phyloP scores from a whole-genome alignment of 2,888 invertebrate genomes.

The Lasioglossum figueresi region DNA sequence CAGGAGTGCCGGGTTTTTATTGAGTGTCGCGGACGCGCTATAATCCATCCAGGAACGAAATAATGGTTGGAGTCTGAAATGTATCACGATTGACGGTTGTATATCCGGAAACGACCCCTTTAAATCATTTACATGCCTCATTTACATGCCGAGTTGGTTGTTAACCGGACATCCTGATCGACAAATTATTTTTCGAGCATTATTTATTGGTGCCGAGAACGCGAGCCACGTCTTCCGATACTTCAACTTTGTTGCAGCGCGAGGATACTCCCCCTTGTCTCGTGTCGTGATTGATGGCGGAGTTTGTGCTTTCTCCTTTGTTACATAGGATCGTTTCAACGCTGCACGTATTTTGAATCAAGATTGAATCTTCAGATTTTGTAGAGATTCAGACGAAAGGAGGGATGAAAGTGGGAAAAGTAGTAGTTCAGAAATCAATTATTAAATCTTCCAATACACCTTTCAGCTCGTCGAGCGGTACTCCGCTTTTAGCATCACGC shows the following conservation, averaged over 20 bases:
- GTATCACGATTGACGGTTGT: neutral
- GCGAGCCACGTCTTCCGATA: neutral
- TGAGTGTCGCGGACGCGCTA: neutral
- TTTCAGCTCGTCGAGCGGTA: neutral
- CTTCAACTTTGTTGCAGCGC: neutral
- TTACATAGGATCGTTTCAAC: neutral
- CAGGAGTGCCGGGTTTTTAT: neutral
- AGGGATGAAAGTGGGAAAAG: neutral
- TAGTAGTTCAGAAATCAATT: neutral
- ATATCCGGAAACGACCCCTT: neutral
- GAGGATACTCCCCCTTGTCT: neutral
- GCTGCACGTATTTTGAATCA: neutral
- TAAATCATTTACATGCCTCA: neutral
- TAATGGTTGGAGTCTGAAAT: neutral
- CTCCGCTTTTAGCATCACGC: slow-evolving; percentile 10
- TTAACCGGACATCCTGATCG: neutral
- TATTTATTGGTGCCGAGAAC: neutral
- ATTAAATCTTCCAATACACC: neutral
- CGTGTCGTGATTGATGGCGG: neutral
- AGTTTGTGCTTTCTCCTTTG: neutral
- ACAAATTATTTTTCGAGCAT: neutral
- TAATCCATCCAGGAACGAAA: neutral
- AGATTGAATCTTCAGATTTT: neutral
- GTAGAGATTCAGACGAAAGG: accelerated
- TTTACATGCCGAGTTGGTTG: neutral